Evolutionary conservation across 2,113 vertebrate genomes (phyloP).

Genomic region (Circaetus cinerascens): DNA sequence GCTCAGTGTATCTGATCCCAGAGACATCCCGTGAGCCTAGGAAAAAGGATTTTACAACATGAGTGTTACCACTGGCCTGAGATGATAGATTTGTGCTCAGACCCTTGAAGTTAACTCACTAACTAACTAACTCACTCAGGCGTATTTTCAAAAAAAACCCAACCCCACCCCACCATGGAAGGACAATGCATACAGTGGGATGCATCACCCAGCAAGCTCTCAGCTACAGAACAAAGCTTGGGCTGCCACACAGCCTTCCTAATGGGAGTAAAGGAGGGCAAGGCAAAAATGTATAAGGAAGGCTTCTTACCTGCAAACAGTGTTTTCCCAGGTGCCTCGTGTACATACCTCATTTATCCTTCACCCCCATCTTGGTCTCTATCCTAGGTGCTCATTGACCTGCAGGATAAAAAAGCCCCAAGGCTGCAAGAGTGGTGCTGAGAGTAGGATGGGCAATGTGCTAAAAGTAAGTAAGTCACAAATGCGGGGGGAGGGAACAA

Average conservation of each 20-base stretch:
- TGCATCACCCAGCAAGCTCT: not conserved
- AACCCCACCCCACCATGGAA: too few species aligned
- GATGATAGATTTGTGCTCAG: not conserved
- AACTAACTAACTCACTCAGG: not conserved
- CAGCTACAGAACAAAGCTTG: not conserved
- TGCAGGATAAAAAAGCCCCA: not conserved
- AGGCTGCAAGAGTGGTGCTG: not conserved
- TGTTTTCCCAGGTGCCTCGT: not conserved
- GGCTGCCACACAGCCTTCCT: not conserved
- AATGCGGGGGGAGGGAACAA: accelerated
- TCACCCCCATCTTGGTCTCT: not conserved
- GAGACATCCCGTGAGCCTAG: accelerated
- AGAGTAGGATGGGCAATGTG: not conserved
- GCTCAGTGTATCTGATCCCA: accelerated
- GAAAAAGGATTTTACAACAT: not conserved
- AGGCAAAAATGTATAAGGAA: not conserved
- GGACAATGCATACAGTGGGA: accelerated
- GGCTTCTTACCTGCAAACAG: not conserved
- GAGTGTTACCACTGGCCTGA: not conserved
- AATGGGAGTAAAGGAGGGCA: not conserved
- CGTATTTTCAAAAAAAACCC: not conserved
- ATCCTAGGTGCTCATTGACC: too few species aligned
- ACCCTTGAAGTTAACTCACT: not conserved
- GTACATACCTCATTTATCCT: not conserved
- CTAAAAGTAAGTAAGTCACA: not conserved